These are phyloP conservation scores for Caenorhabditis sulstoni DNA, from an alignment of 2,888 invertebrate genomes.

Conservation along the genomic window DNA sequence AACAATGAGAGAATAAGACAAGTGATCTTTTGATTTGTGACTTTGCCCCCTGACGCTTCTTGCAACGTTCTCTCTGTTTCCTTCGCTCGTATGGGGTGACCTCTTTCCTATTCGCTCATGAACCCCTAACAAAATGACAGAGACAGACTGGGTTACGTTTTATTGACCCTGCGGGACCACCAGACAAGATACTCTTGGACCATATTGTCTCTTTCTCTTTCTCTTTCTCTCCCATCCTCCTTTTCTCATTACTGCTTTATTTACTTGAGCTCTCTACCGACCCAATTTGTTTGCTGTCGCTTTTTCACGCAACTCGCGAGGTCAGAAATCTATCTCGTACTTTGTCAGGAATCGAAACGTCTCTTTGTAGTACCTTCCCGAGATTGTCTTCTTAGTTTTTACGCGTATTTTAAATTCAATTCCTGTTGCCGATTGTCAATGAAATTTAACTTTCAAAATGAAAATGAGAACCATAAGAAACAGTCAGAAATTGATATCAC, in stretches of 20 bases:
- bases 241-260: conserved; percentile 50
- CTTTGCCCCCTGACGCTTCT: conserved; percentile 9
- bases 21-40: conserved; percentile 52
- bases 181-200: neutral
- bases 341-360: conserved; percentile 29
- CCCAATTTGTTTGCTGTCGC: conserved; percentile 40
- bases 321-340: conserved; percentile 8
- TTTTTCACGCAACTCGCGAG: neutral
- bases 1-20: conserved; percentile 21
- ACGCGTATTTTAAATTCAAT: conserved; percentile 40
- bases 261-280: conserved; percentile 49
- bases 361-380: neutral
- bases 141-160: neutral
- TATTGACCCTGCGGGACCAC: conserved; percentile 1
- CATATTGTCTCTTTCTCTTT: neutral
- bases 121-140: too few relatives aligned
- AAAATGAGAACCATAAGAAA: neutral
- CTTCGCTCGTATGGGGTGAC: neutral
- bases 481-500: conserved; percentile 9
- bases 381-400: conserved; percentile 22
- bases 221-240: conserved; percentile 11
- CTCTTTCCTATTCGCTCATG: too few relatives aligned
- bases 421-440: too few relatives aligned
- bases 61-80: neutral
- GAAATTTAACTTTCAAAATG: too few relatives aligned